Evolutionary conservation across 2,888 invertebrate genomes (phyloP).

Genomic region (Melieria picta): DNA sequence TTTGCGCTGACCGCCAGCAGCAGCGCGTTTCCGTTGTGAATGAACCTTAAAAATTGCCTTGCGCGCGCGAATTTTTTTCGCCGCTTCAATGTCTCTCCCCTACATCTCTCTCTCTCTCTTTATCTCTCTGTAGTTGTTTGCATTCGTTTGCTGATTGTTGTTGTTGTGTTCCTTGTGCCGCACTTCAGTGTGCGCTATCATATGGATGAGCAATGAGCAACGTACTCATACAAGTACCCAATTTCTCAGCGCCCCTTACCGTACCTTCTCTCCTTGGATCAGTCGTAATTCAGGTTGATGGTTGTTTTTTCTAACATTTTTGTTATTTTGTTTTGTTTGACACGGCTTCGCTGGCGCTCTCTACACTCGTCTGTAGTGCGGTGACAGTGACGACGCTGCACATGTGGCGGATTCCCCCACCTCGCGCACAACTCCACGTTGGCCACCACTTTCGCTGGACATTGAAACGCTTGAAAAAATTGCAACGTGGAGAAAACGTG

Average conservation of each 20-base stretch:
- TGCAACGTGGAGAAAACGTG: constrained; percentile 17
- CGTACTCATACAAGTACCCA: not conserved
- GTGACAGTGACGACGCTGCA: constrained; percentile 2
- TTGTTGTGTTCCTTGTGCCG: not conserved
- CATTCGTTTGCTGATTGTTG: not conserved
- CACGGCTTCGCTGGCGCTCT: constrained; percentile 9
- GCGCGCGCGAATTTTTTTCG: not conserved
- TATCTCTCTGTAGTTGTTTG: not conserved
- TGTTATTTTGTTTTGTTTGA: not conserved
- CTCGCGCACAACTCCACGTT: too few relatives aligned
- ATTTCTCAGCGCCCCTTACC: not conserved
- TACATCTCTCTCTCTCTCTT: not conserved
- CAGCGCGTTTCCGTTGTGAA: constrained; percentile 17
- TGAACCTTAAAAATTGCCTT: constrained; percentile 34
- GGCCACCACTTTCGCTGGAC: too few relatives aligned
- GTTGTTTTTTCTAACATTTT: not conserved
- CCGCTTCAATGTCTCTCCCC: too few relatives aligned
- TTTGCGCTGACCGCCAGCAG: not conserved
- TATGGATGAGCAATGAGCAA: not conserved
- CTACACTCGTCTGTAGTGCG: constrained; percentile 5
- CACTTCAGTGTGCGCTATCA: not conserved
- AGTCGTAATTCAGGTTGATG: constrained; percentile 15
- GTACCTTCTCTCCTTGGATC: not conserved
- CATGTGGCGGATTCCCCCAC: too few relatives aligned
- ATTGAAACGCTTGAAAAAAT: too few relatives aligned